Conservation (phyloP, 2,113 vertebrate genomes). For the Hippocampus mohnikei region DNA sequence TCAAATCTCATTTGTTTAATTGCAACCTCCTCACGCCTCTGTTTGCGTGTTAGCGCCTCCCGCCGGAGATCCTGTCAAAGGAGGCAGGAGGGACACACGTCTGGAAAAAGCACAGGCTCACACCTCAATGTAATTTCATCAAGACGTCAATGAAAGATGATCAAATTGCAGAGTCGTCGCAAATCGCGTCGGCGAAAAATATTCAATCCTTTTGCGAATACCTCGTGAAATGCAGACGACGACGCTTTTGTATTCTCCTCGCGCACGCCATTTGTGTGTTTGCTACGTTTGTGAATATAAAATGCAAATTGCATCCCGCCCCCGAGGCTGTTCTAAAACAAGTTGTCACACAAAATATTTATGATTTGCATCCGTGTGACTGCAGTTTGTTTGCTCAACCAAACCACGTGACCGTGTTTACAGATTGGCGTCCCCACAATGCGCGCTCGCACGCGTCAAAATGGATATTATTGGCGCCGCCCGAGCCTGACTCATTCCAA, state of each 20-base stretch:
- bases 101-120: not conserved
- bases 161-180: not conserved
- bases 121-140: not conserved
- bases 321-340: not conserved
- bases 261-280: not conserved
- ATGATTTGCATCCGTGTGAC: not conserved
- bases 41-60: not conserved
- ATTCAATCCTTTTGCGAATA: no score
- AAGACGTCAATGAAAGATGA: not conserved
- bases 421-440: not conserved
- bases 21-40: no score
- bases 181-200: no score
- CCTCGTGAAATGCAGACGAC: no score
- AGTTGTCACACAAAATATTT: not conserved
- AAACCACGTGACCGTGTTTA: not conserved
- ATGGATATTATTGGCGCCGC: constrained; percentile 33
- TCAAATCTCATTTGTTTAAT: no score
- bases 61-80: not conserved
- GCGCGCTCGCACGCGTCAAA: not conserved
- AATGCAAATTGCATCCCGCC: not conserved
- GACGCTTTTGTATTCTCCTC: not conserved
- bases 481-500: constrained; percentile 46
- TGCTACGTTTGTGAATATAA: not conserved
- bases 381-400: not conserved
- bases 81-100: not conserved